Conservation (phyloP, 1,140 invertebrate species). For the Ctenoplectra terminalis region DNA sequence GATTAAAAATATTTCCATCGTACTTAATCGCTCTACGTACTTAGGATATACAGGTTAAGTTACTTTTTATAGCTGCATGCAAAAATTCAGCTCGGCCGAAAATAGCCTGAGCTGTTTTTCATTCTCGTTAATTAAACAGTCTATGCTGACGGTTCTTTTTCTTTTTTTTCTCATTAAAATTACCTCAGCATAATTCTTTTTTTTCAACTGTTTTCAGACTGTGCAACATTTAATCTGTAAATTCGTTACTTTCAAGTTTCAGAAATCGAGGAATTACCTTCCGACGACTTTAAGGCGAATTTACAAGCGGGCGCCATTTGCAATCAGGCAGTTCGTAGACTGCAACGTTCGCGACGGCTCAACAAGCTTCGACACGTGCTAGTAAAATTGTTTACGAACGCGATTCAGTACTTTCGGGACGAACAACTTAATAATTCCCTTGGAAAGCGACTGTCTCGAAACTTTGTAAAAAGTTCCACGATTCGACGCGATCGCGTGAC, state of each 20-base stretch:
- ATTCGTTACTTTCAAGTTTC: conserved; percentile 9
- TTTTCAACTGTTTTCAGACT: neutral
- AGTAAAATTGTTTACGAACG: neutral
- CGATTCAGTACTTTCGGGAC: neutral
- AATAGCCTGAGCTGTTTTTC: neutral
- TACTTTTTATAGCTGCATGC: neutral
- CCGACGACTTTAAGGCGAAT: neutral
- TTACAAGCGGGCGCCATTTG: neutral
- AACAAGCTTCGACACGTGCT: neutral
- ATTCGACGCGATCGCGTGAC: neutral
- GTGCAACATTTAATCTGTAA: neutral
- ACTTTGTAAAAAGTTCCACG: neutral
- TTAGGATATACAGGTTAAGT: neutral
- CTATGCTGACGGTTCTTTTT: neutral
- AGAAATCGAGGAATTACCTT: neutral
- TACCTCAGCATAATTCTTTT: neutral
- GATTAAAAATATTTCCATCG: conserved; percentile 9
- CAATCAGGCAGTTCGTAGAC: no score
- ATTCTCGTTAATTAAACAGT: neutral
- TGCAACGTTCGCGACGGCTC: no score
- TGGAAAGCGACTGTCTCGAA: neutral
- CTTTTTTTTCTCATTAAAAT: neutral
- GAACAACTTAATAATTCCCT: neutral
- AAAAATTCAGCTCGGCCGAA: neutral
- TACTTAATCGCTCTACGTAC: neutral